Evolutionary conservation across 2,888 invertebrate genomes (phyloP), one percentile per base, ranked within the genome.

Genomic region (Brachycybe producta): DNA sequence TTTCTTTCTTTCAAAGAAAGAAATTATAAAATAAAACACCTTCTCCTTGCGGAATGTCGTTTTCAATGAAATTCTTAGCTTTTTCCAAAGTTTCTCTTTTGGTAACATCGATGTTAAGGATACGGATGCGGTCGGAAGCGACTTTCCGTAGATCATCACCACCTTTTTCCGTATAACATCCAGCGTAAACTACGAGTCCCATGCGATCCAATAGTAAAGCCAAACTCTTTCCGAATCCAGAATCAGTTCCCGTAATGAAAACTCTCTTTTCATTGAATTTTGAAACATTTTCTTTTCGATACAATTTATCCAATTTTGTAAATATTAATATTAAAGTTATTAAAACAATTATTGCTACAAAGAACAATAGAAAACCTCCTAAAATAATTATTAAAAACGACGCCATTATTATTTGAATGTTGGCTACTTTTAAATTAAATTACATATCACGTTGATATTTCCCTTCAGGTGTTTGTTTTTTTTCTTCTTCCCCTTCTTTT

Each of bases 201-300:
- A n/a, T 24, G 24, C 21, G 42, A 5, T 42, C 42, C n/a, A 42
- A 42, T 13, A 26, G 26, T 27, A 42, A 26, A 24, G 42, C 42
- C 24, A 42, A n/a, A 17, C 27, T 42, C 11, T 26, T 23, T 17
- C 42, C 42, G 15, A 42, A 42, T 24, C 42, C 42, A 13, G 23
- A 24, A 24, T 42, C 42, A 24, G 42, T 42, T 2, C 42, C 42
- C 2, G 42, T 42, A 2, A 42, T 42, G n/a, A 42, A 42, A 8
- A 42, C 42, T 3, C 1, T 42, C 27, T 42, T 42, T 24, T 27
- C 26, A 1, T 21, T 19, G 27, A 42, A 42, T n/a, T 42, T 27
- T 2, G 24, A 17, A 8, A 42, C 26, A n/a, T 24, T 26, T 26
- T 26, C 42, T 15, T 26, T 42, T 19, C 42, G 21, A 27, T 42